phyloP scores from a whole-genome alignment of 2,888 invertebrate genomes.

The Altica lythri region DNA sequence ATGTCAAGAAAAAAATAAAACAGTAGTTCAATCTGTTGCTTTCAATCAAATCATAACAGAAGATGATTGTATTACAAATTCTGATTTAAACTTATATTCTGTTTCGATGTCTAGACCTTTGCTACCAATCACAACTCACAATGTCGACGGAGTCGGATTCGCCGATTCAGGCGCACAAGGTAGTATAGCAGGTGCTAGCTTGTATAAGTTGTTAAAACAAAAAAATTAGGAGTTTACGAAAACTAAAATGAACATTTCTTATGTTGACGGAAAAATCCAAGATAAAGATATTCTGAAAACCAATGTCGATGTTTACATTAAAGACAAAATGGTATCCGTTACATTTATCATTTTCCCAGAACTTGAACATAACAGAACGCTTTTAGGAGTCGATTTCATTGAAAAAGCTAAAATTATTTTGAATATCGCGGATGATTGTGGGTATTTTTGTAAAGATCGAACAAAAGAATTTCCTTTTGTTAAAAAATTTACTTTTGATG shows the following conservation, averaged over 20 bases:
- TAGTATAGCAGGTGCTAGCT: slow-evolving; percentile 4
- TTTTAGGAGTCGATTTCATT: slow-evolving; percentile 3
- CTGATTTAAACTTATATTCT: not conserved
- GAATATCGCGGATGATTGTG: not conserved
- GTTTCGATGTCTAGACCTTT: not conserved
- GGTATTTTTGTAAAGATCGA: slow-evolving; percentile 10
- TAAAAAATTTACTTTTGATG: no score
- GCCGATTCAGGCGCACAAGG: slow-evolving; percentile 8
- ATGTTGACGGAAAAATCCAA: not conserved
- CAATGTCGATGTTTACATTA: not conserved
- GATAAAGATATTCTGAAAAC: not conserved
- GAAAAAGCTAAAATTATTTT: slow-evolving; percentile 11
- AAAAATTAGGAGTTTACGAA: not conserved
- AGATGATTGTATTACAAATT: not conserved
- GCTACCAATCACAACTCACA: not conserved
- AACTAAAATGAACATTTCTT: not conserved
- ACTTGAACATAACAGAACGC: slow-evolving; percentile 8
- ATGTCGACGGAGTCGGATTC: slow-evolving; percentile 1
- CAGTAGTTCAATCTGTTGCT: not conserved
- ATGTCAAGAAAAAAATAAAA: not conserved
- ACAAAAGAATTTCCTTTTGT: not conserved
- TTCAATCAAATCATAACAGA: not conserved
- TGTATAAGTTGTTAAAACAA: not conserved
- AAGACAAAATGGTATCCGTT: not conserved
- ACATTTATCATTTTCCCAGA: not conserved